Percentiles rank a stretch among this genome's conserved stretches.
Conservation (phyloP, 2,888 invertebrate species). For the Pasiphila rectangulata region DNA sequence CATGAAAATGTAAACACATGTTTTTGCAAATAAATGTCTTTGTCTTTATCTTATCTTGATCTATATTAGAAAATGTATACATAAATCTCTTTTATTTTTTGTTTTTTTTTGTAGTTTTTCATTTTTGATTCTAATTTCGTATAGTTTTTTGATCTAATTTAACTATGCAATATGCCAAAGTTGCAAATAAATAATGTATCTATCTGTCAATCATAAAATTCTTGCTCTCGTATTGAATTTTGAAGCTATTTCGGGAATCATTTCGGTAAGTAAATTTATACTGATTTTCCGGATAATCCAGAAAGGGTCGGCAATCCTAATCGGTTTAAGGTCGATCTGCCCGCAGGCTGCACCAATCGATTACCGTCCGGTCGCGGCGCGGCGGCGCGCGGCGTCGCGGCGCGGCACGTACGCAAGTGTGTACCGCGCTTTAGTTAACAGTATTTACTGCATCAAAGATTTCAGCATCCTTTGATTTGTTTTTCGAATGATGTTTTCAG, state of each 20-base stretch:
- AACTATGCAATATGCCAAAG: no score
- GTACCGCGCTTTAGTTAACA: slow-evolving; percentile 27
- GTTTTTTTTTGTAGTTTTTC: no score
- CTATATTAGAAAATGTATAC: no score
- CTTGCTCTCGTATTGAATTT: no score
- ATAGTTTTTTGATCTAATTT: no score
- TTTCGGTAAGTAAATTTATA: not conserved
- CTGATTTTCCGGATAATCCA: not conserved
- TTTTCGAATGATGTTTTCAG: not conserved
- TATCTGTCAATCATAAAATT: no score
- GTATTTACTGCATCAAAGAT: slow-evolving; percentile 4
- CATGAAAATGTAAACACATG: no score
- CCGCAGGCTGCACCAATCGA: slow-evolving; percentile 35
- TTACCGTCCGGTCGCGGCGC: slow-evolving; percentile 29
- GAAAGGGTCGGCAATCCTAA: slow-evolving; percentile 6
- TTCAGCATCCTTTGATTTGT: not conserved
- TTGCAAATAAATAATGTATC: no score
- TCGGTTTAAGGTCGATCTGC: slow-evolving; percentile 19
- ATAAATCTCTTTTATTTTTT: no score
- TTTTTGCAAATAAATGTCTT: no score
- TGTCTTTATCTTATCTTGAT: no score
- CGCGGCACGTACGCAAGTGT: slow-evolving; percentile 39
- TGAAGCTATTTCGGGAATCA: not conserved
- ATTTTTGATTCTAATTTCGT: no score
- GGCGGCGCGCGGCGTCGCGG: slow-evolving; percentile 2